phyloP scores from a whole-genome alignment of 2,113 vertebrate genomes.

The Colius striatus region DNA sequence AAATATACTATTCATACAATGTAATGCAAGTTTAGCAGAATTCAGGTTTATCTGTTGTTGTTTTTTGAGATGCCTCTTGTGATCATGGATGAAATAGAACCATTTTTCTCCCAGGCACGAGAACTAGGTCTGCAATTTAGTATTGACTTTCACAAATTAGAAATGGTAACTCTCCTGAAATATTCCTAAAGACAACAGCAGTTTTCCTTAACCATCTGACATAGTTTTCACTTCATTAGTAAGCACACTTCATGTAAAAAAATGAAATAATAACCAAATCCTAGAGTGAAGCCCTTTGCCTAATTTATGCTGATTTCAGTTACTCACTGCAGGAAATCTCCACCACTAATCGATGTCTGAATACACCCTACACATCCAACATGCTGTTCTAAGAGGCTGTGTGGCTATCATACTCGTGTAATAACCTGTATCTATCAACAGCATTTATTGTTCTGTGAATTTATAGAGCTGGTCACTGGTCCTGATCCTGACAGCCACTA shows the following conservation, averaged over 20 bases:
- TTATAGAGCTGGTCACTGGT: background rate
- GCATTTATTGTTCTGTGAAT: background rate
- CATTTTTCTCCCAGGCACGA: background rate
- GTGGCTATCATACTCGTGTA: background rate
- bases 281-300: background rate
- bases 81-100: background rate
- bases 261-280: background rate
- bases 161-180: background rate
- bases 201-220: background rate
- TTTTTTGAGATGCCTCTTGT: background rate
- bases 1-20: background rate
- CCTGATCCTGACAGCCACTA: background rate
- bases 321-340: background rate
- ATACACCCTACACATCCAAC: background rate
- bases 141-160: background rate
- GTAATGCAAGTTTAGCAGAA: background rate
- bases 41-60: background rate
- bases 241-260: background rate
- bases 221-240: background rate
- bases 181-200: background rate
- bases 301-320: background rate
- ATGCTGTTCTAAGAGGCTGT: background rate
- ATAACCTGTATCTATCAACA: background rate
- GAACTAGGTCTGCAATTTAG: background rate
- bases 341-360: background rate